Percentiles rank a stretch among this genome's conserved stretches.
Evolutionary conservation across 2,888 invertebrate species (phyloP).

Genomic region (Drosophila ezoana): DNA sequence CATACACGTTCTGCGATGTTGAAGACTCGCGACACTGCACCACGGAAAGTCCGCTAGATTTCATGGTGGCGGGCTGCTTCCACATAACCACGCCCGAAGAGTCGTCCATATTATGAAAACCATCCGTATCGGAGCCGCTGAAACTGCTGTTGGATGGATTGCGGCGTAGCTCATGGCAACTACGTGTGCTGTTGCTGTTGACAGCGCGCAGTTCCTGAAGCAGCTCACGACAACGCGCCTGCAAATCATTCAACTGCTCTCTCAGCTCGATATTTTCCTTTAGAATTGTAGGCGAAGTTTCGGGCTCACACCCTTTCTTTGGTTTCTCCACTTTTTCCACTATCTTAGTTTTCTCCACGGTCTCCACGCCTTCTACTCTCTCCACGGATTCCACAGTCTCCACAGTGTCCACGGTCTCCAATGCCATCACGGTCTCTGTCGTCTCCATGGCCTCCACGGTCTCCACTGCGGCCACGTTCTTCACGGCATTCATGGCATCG

Average conservation of each 20-base stretch:
- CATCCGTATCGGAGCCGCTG: constrained; percentile 5
- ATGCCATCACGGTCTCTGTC: too few species aligned
- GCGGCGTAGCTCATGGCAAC: not conserved
- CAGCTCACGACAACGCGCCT: constrained; percentile 41
- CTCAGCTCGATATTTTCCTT: constrained; percentile 32
- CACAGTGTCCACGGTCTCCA: too few species aligned
- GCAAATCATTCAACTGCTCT: constrained; percentile 44
- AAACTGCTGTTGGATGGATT: constrained; percentile 19
- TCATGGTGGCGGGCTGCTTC: constrained; percentile 19
- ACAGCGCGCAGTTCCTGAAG: constrained; percentile 44
- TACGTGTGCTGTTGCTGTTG: not conserved
- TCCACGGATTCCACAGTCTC: too few species aligned
- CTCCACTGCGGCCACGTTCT: too few species aligned
- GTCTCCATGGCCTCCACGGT: too few species aligned
- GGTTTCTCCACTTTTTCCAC: too few species aligned
- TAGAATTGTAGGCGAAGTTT: not conserved
- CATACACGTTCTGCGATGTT: constrained; percentile 37
- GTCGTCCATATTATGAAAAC: constrained; percentile 1
- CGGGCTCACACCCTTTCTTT: not conserved
- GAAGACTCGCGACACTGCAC: not conserved
- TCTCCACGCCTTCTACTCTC: too few species aligned
- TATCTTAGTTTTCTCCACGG: too few species aligned
- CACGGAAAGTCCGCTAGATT: constrained; percentile 10
- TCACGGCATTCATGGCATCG: too few species aligned
- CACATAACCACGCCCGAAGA: constrained; percentile 8